Percentiles rank a stretch among this genome's conserved stretches.
These are phyloP conservation scores for Hemistola chrysoprasaria DNA, from an alignment of 2,888 invertebrate genomes.

Conservation along the genomic window DNA sequence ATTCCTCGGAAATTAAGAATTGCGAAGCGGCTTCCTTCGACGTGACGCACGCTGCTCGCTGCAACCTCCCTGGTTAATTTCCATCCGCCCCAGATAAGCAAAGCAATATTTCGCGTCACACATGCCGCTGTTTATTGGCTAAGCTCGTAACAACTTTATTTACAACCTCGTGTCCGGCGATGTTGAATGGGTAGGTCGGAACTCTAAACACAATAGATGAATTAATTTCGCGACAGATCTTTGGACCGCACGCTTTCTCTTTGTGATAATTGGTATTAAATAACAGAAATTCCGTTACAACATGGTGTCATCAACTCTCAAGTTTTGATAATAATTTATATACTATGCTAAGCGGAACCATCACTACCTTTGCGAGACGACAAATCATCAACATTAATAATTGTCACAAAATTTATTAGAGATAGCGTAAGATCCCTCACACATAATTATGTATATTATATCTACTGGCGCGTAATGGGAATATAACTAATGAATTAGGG, in stretches of 20 bases:
- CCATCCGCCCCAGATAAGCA: constrained; percentile 57
- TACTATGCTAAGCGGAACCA: too few species aligned
- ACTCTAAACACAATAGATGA: constrained; percentile 9
- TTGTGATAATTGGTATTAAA: too few species aligned
- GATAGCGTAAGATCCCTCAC: too few species aligned
- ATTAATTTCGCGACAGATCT: background rate
- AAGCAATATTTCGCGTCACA: constrained; percentile 57
- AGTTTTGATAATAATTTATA: too few species aligned
- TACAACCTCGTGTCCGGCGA: constrained; percentile 10
- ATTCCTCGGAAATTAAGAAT: constrained; percentile 63
- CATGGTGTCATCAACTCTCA: too few species aligned
- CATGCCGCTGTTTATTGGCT: constrained; percentile 46
- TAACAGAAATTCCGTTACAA: too few species aligned
- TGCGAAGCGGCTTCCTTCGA: constrained; percentile 34
- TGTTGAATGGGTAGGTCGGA: constrained; percentile 7
- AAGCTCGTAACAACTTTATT: constrained; percentile 26
- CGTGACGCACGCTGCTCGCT: constrained; percentile 18
- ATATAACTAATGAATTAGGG: too few species aligned
- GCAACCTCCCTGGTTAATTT: constrained; percentile 53
- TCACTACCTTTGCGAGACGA: too few species aligned
- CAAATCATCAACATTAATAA: too few species aligned
- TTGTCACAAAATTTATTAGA: too few species aligned
- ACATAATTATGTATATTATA: too few species aligned
- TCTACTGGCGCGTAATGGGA: too few species aligned
- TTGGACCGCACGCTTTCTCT: background rate